Evolutionary conservation across 2,113 vertebrate species (phyloP), one percentile per base, ranked within the genome.

Genomic region (Leptocoma aspasia): DNA sequence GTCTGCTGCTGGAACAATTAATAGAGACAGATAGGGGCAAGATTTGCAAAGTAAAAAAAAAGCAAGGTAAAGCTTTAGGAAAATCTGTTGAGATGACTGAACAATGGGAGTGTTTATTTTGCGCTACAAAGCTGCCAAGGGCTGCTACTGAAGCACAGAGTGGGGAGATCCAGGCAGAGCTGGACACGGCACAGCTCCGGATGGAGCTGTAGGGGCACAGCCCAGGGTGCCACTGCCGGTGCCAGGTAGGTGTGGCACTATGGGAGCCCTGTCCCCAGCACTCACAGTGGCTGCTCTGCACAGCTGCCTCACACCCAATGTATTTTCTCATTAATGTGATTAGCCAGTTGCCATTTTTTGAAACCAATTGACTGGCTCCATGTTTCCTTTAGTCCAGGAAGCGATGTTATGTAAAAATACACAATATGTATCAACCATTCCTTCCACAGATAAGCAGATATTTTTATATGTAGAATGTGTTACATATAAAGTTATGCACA

Each of bases 121-220:
- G 39, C 6, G 5, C 53, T 33, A 6, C 17, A 56, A 11, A 68
- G 27, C 5, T 68, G 26, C 44, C 39, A 50, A 42, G 35, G 56
- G 10, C n/a, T 41, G n/a, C 11, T 14, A 1, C 27, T 19, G 35
- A n/a, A 39, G 50, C n/a, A 23, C 59, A 56, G n/a, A 6, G 15
- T 28, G 54, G 41, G 44, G n/a, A 39, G 41, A 37, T 23, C 6
- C 11, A 52, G 49, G 72, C 63, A 76, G 31, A 70, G 35, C 22
- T 44, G 75, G 70, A 4, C 7, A 18, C 0, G 1, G 17, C 2
- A 4, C 33, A 68, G 54, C 26, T 41, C 0, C 0, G 42, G 37
- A 9, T 53, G 61, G 52, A 61, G 52, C 16, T 54, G 84, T 1
- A 3, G 24, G 13, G 24, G 7, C 61, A 49, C 23, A 61, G 61